Base-by-base conservation (phyloP, 2,113 vertebrate genomes). In the Cephalopholis sonnerati region DNA sequence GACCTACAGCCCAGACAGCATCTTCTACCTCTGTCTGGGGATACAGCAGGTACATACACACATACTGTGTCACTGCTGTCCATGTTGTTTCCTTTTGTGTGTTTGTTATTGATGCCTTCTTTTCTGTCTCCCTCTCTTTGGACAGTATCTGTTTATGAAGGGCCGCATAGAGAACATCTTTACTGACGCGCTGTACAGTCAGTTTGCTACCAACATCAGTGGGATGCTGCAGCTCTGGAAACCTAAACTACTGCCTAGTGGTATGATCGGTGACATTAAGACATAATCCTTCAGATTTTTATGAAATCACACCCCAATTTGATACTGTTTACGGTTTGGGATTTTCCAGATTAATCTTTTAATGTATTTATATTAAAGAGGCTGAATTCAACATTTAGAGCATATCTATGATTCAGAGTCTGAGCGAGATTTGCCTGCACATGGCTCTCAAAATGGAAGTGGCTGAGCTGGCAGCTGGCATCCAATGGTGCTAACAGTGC, bases 151-250 rank as follows among this genome's bases (percentile, higher is more conserved):
- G 83, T 98, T 99, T 95, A 96, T 97, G 93, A 97, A 97, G 89
- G 98, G 97, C 87, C 96, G 97, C 81, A 97, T 98, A 94, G 98
- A 99, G 93, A 99, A 99, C 95, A 99, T 99, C 96, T 99, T 99
- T 89, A 99, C 96, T 12, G 98, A 99, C 86, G 93, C 96, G 88
- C 96, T 97, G 91, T 99, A 99, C 93, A 96, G 94, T 74, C 91
- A 92, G 88, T 99, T 99, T 95, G 97, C 96, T 91, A 90, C 95
- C 68, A 97, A 99, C 89, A 96, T 99, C 87, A 97, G 97, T 65
- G 96, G 95, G 92, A 97, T 98, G 89, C 93, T 99, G 91, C 97
- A 95, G 90, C 95, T 95, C 93, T 98, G 98, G 98, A 96, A 95
- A 78, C 96, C 96, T 77, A 95, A 95, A 87, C 95, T 97, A 74